phyloP scores from a whole-genome alignment of 2,113 vertebrate species.

The Corythornis madagascariensis region DNA sequence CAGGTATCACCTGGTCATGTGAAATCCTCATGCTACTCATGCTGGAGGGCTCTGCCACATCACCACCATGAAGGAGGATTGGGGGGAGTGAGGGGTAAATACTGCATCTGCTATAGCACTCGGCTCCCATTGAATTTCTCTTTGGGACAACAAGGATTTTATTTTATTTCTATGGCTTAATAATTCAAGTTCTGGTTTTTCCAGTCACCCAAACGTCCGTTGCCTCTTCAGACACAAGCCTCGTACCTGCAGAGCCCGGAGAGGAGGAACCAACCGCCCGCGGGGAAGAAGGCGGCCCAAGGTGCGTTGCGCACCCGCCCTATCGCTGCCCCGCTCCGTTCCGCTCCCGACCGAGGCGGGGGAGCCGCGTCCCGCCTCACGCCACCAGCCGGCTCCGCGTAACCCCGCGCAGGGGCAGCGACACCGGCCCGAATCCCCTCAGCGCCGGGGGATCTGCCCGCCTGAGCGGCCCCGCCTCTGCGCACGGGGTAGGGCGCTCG shows the following conservation, averaged over 20 bases:
- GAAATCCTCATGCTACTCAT: background rate
- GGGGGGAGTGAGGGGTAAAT: rapidly evolving
- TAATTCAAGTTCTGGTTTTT: background rate
- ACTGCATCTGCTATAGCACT: background rate
- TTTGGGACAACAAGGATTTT: background rate
- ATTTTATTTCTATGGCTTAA: background rate
- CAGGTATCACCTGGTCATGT: rapidly evolving
- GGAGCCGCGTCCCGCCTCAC: rapidly evolving
- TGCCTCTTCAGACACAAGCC: background rate
- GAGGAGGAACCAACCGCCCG: rapidly evolving
- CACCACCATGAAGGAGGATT: background rate
- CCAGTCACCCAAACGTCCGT: rapidly evolving
- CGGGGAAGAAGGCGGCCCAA: background rate
- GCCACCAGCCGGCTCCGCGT: rapidly evolving
- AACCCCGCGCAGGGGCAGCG: background rate
- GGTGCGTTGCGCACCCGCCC: rapidly evolving
- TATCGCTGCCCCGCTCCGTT: rapidly evolving
- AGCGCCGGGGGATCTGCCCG: background rate
- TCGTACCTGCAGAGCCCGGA: background rate
- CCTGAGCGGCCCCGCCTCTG: no score
- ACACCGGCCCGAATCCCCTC: background rate
- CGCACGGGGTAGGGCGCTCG: background rate
- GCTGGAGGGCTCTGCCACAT: background rate
- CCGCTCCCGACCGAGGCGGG: rapidly evolving
- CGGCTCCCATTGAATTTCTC: background rate